These are phyloP conservation scores for Creontiades dilutus DNA, from an alignment of 2,888 invertebrate genomes.

Conservation along the genomic window DNA sequence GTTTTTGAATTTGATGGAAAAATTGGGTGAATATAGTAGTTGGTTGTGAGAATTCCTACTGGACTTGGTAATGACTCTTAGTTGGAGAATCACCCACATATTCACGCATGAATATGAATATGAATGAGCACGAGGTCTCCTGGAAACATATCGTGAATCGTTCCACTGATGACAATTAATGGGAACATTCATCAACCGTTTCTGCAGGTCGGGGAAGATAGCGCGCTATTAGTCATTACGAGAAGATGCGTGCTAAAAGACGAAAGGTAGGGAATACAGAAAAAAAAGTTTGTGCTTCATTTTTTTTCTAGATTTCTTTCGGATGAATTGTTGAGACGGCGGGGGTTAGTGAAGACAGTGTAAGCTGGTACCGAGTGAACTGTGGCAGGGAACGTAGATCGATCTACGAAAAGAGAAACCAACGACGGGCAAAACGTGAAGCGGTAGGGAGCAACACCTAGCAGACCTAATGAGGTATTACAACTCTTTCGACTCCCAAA, in stretches of 20 bases:
- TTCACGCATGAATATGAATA: too few species aligned
- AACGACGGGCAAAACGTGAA: not conserved
- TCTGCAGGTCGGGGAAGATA: not conserved
- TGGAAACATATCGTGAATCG: too few species aligned
- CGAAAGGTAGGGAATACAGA: not conserved
- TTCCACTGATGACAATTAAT: too few species aligned
- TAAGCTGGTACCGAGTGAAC: slow-evolving; percentile 68
- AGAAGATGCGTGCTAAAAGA: not conserved
- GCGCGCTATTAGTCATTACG: not conserved
- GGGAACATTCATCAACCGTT: too few species aligned
- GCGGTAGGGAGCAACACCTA: slow-evolving; percentile 25
- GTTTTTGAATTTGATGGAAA: too few species aligned
- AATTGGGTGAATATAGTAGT: too few species aligned
- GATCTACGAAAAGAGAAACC: slow-evolving; percentile 63
- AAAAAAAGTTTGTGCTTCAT: not conserved
- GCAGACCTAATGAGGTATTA: slow-evolving; percentile 29
- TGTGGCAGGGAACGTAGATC: slow-evolving; percentile 56
- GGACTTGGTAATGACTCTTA: too few species aligned
- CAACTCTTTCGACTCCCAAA: too few species aligned
- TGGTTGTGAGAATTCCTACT: too few species aligned
- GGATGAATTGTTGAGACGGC: slow-evolving; percentile 45
- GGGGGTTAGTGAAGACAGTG: slow-evolving; percentile 61
- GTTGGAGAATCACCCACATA: too few species aligned
- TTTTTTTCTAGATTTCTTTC: slow-evolving; percentile 31
- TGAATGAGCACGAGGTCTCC: too few species aligned